These are phyloP conservation scores for Holothuria leucospilota DNA, from an alignment of 53 echinoderm and acorn worm genomes.

Conservation along the genomic window DNA sequence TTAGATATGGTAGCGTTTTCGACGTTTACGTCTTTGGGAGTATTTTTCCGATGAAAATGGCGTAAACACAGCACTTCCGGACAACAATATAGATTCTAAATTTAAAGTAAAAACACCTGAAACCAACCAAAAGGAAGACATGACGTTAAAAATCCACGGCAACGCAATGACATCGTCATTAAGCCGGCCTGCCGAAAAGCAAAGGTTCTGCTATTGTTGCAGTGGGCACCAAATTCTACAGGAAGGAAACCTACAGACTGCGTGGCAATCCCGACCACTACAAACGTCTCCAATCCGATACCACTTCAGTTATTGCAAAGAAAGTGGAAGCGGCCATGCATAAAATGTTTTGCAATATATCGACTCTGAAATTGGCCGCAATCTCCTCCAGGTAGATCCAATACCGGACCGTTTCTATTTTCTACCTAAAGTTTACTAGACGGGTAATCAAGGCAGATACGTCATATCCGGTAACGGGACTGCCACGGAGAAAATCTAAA, in stretches of 20 bases:
- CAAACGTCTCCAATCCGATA: no score
- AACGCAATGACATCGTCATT: conserved; percentile 5
- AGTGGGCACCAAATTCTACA: no score
- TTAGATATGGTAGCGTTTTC: conserved; percentile 14
- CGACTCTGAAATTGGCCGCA: neutral
- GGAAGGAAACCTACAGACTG: no score
- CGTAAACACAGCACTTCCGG: neutral
- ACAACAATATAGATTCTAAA: neutral
- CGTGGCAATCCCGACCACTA: no score
- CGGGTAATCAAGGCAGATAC: no score
- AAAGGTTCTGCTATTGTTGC: no score
- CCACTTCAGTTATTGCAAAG: conserved; percentile 20
- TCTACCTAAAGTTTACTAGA: conserved; percentile 12
- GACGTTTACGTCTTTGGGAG: conserved; percentile 25
- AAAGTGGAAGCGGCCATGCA: no score
- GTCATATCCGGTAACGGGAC: no score
- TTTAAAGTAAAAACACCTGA: conserved; percentile 27
- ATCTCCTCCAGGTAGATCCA: conserved; percentile 15
- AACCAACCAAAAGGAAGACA: conserved; percentile 24
- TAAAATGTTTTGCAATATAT: neutral
- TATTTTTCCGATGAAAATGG: conserved; percentile 23
- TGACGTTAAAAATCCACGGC: neutral
- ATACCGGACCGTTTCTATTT: no score
- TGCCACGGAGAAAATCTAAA: no score
- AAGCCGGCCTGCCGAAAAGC: neutral